Base-by-base conservation (phyloP, 1,140 invertebrate genomes). In the Halesus radiatus region DNA sequence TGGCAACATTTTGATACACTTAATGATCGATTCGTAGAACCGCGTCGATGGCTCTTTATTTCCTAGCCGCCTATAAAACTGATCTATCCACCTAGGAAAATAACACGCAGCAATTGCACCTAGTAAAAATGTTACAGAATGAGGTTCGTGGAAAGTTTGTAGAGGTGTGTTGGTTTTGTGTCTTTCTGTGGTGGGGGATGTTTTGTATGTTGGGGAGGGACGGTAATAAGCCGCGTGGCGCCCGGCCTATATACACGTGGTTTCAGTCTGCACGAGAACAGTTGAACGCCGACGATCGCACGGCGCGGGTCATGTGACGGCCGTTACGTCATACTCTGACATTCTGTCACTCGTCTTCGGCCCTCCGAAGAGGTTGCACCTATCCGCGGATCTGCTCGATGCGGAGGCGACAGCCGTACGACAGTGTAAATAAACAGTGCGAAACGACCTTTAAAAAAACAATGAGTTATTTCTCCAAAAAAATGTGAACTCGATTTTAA, bases 391-490 rank as follows among this genome's bases (percentile, higher is more conserved):
- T 54, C 45, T n/a, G 7, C 50, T 50, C 26, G n/a, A 22, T 23
- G 20, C 45, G 50, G 18, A 52, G 68, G 68, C 52, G 72, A 56
- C 68, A 52, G 18, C 50, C 72, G 22, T 37, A 56, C 53, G 53
- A 18, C 22, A 75, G 72, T 75, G 72, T 75, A 75, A 75, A 75
- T 75, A 75, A 75, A 75, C 72, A 75, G 72, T 75, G 72, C 53
- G n/a, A 75, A 54, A 74, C 23, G 23, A 18, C 10, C 37, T n/a
- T 22, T 13, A 64, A 29, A 64, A 50, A 70, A 50, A 70, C 68
- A 29, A 22, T 72, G 0, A 72, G 26, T 53, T 45, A 45, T 13
- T 13, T 45, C 15, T 60, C 23, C 56, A 60, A 60, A 60, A 60
- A 60, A 60, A 60, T 60, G 18, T 60, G 8, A 23, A 60, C 56